phyloP scores from a whole-genome alignment of 2,797 vertebrate genomes.

The Phoeniculus purpureus region DNA sequence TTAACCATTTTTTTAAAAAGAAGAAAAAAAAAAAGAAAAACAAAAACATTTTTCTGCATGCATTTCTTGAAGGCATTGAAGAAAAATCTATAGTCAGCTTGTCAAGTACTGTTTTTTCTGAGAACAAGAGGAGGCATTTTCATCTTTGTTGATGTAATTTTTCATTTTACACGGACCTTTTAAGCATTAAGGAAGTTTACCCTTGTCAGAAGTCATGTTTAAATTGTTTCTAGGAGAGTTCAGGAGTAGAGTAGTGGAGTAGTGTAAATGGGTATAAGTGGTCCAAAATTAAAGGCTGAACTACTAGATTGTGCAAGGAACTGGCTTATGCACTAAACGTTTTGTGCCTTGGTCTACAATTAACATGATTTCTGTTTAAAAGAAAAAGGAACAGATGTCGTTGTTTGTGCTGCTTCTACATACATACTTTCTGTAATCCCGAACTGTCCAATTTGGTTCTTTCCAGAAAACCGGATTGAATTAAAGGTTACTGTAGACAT shows the following conservation, averaged over 20 bases:
- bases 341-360: constrained; percentile 85
- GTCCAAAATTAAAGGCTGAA: constrained; percentile 76
- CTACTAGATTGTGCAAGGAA: constrained; percentile 74
- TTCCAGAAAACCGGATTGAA: constrained; percentile 49
- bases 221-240: constrained; percentile 70
- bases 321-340: constrained; percentile 82
- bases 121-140: constrained; percentile 75
- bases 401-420: constrained; percentile 66
- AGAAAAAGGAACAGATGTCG: constrained; percentile 68
- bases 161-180: constrained; percentile 59
- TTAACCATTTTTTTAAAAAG: background rate
- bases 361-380: constrained; percentile 78
- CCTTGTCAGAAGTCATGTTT: constrained; percentile 72
- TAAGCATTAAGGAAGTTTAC: constrained; percentile 54
- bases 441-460: constrained; percentile 38
- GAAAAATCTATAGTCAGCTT: constrained; percentile 42
- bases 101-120: constrained; percentile 60
- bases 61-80: constrained; percentile 66
- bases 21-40: background rate
- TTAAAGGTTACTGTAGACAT: constrained; percentile 62
- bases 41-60: constrained; percentile 53
- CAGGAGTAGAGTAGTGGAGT: constrained; percentile 64
- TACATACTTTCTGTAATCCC: constrained; percentile 57
- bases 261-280: constrained; percentile 67
- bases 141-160: constrained; percentile 72